Conservation (phyloP, 2,797 vertebrate genomes). For the Enteromius unitaeniatus region DNA sequence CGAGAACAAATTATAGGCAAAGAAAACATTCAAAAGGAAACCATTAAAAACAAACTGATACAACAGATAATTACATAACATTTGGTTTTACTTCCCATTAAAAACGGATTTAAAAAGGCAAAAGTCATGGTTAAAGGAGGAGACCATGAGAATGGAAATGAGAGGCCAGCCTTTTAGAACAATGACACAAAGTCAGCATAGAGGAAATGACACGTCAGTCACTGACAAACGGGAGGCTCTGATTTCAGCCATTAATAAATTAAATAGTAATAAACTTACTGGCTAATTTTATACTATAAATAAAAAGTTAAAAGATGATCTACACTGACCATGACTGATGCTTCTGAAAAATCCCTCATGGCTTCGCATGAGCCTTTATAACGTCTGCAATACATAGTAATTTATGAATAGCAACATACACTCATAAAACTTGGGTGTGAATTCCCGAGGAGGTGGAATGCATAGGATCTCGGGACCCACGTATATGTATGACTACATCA, state of each 20-base stretch:
- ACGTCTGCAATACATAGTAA: neutral
- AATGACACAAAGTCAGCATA: slow-evolving; percentile 23
- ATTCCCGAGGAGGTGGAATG: slow-evolving; percentile 24
- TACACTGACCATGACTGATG: neutral
- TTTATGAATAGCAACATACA: slow-evolving; percentile 15
- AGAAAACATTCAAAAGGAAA: slow-evolving; percentile 24
- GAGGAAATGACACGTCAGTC: slow-evolving; percentile 22
- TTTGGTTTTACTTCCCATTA: slow-evolving; percentile 16
- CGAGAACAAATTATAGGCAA: neutral
- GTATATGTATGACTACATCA: slow-evolving; percentile 22
- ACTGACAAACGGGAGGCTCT: slow-evolving; percentile 12
- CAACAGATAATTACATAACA: neutral
- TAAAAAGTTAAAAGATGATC: neutral
- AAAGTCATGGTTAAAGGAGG: slow-evolving; percentile 5
- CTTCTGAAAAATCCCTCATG: neutral
- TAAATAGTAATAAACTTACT: neutral
- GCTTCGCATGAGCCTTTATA: neutral
- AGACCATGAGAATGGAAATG: slow-evolving; percentile 1
- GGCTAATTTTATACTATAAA: neutral
- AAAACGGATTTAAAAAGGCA: slow-evolving; percentile 21
- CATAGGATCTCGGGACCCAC: slow-evolving; percentile 7
- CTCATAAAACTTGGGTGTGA: slow-evolving; percentile 46
- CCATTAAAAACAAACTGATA: neutral
- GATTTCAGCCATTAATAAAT: neutral
- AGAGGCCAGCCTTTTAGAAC: slow-evolving; percentile 23